These are phyloP conservation scores for Eurytoma adleriae DNA, from an alignment of 2,888 invertebrate species.

Conservation along the genomic window DNA sequence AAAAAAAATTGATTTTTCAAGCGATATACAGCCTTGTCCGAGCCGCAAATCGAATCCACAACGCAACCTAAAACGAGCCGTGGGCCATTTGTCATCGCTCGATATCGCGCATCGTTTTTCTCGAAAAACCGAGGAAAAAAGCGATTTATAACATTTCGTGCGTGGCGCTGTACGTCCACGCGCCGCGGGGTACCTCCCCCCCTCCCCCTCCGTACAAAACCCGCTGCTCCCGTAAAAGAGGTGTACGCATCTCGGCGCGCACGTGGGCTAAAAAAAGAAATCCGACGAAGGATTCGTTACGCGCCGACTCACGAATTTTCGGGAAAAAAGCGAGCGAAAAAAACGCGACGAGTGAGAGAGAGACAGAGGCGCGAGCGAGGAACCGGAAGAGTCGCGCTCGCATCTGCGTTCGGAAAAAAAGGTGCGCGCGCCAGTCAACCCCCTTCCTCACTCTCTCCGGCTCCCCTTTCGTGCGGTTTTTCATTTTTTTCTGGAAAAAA, in stretches of 20 bases:
- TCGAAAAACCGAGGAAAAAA: conserved; percentile 5
- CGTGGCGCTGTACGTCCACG: background rate
- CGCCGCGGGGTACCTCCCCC: conserved; percentile 4
- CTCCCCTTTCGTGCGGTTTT: too few relatives aligned
- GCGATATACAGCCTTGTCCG: too few relatives aligned
- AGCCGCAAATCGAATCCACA: conserved; percentile 1
- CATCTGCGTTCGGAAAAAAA: conserved; percentile 29
- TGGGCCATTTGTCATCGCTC: conserved; percentile 47
- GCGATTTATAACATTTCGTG: conserved; percentile 55
- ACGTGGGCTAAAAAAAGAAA: conserved; percentile 61
- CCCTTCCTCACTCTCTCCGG: too few relatives aligned
- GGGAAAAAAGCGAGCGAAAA: conserved; percentile 18
- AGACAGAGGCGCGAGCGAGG: conserved; percentile 28
- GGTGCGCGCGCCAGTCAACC: background rate
- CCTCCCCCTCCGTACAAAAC: background rate
- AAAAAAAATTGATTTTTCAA: too few relatives aligned
- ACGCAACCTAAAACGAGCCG: conserved; percentile 30
- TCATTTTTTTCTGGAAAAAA: background rate
- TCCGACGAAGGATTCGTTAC: conserved; percentile 71
- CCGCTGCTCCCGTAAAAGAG: background rate
- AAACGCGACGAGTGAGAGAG: background rate
- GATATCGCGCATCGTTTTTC: conserved; percentile 8
- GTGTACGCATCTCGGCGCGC: background rate
- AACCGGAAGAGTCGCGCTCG: conserved; percentile 17
- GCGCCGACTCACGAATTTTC: conserved; percentile 57